These are phyloP conservation scores for Eupithecia vulgata DNA, from an alignment of 2,888 invertebrate genomes.

Conservation along the genomic window DNA sequence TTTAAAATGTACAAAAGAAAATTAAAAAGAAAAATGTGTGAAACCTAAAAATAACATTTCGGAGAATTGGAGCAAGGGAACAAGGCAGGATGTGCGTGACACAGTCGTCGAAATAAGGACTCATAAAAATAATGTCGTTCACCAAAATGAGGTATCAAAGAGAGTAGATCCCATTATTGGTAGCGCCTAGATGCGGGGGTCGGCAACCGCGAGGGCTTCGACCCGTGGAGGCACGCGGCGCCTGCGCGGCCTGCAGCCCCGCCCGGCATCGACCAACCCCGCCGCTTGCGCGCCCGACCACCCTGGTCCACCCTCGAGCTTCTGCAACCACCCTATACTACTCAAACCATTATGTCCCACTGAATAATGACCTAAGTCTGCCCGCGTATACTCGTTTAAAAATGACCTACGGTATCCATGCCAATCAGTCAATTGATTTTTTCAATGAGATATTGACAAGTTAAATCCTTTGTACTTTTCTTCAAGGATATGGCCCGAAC, in stretches of 20 bases:
- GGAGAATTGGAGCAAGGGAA: neutral
- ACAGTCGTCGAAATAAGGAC: constrained; percentile 18
- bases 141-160: constrained; percentile 43
- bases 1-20: too few relatives aligned
- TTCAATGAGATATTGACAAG: neutral
- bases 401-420: neutral
- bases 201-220: constrained; percentile 80
- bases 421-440: neutral
- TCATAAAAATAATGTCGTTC: constrained; percentile 31
- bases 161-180: constrained; percentile 56
- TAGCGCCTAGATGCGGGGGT: constrained; percentile 71
- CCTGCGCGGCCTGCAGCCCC: constrained; percentile 68
- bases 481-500: neutral
- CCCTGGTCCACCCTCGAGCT: constrained; percentile 29
- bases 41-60: neutral
- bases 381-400: constrained; percentile 8
- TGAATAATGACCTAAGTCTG: constrained; percentile 27
- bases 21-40: neutral
- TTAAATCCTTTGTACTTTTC: neutral
- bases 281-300: constrained; percentile 41
- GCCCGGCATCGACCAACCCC: constrained; percentile 70
- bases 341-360: constrained; percentile 26
- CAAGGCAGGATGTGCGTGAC: constrained; percentile 17
- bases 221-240: constrained; percentile 64
- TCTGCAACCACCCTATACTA: constrained; percentile 20